phyloP scores from a whole-genome alignment of 2,113 vertebrate genomes.

The Caranx melampygus region DNA sequence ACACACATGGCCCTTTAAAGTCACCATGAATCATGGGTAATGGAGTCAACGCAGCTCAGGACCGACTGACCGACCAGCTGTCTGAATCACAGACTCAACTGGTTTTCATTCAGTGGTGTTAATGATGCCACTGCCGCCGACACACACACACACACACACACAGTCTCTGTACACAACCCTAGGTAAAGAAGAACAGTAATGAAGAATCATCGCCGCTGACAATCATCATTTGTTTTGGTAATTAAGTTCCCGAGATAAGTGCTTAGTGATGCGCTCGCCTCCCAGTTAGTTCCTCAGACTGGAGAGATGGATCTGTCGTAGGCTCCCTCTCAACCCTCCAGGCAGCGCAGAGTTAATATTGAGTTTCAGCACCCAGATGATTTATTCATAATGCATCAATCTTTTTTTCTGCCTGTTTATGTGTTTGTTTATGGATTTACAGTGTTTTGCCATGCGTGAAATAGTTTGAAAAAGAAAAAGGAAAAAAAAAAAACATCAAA shows the following conservation, averaged over 20 bases:
- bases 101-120: conserved; percentile 38
- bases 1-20: too few species aligned
- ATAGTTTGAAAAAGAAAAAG: conserved; percentile 57
- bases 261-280: conserved; percentile 61
- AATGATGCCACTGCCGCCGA: conserved; percentile 29
- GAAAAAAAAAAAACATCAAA: conserved; percentile 32
- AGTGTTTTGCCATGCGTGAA: conserved; percentile 71
- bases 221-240: conserved; percentile 77
- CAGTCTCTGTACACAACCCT: conserved; percentile 47
- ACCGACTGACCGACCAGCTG: conserved; percentile 4
- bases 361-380: conserved; percentile 71
- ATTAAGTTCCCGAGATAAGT: conserved; percentile 78
- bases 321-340: conserved; percentile 66
- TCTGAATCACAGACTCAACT: conserved; percentile 16
- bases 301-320: conserved; percentile 72
- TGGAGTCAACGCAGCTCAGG: not conserved
- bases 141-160: conserved; percentile 29
- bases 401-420: conserved; percentile 72
- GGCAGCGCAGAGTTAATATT: conserved; percentile 76
- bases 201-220: conserved; percentile 66
- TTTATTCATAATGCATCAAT: conserved; percentile 81
- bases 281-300: conserved; percentile 66
- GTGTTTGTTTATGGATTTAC: conserved; percentile 81
- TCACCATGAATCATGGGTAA: not conserved
- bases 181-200: conserved; percentile 72